phyloP scores from a whole-genome alignment of 2,888 invertebrate species.

The Philonicus albiceps region DNA sequence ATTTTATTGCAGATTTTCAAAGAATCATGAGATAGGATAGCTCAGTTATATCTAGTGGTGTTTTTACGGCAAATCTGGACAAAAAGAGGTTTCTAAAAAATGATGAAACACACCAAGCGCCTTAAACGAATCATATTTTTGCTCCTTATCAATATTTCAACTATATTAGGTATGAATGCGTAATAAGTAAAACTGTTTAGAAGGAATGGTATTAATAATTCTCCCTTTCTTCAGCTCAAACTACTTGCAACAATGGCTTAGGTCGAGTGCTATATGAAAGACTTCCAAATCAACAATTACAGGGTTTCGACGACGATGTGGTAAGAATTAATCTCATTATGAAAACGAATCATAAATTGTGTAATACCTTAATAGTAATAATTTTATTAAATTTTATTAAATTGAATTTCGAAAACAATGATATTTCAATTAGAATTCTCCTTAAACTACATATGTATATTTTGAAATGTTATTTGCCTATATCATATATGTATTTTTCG shows the following conservation, averaged over 20 bases:
- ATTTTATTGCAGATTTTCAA: background rate
- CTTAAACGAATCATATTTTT: constrained; percentile 41
- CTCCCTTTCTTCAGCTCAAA: constrained; percentile 68
- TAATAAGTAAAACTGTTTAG: background rate
- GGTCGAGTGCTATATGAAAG: constrained; percentile 89
- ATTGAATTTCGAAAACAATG: too few species aligned
- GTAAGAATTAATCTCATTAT: constrained; percentile 64
- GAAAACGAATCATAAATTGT: background rate
- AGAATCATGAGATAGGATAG: background rate
- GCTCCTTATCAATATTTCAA: constrained; percentile 44
- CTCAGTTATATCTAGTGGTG: background rate
- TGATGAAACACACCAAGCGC: constrained; percentile 24
- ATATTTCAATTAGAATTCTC: too few species aligned
- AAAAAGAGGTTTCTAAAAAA: constrained; percentile 2
- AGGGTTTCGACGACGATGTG: constrained; percentile 89
- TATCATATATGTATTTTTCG: too few species aligned
- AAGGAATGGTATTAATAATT: background rate
- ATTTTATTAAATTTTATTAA: too few species aligned
- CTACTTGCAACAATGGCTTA: constrained; percentile 88
- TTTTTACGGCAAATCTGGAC: background rate
- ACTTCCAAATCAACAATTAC: constrained; percentile 86
- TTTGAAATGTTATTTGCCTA: too few species aligned
- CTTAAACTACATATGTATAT: too few species aligned
- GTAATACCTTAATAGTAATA: too few species aligned
- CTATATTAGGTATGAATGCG: constrained; percentile 45